Conservation (phyloP, 2,113 vertebrate genomes). For the Leptobrachium ailaonicum region DNA sequence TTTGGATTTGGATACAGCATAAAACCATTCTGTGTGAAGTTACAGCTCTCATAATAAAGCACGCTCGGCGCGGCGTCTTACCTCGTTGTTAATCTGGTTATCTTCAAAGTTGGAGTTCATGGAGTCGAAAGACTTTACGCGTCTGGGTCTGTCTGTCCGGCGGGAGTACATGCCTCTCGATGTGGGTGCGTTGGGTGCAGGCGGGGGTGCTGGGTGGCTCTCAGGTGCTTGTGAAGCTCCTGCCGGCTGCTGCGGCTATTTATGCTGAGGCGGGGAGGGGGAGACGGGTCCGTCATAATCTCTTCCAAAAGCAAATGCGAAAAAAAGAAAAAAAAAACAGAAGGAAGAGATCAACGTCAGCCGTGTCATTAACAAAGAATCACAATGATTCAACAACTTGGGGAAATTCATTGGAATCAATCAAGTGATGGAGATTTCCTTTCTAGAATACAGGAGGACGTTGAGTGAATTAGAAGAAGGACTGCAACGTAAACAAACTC, state of each 20-base stretch:
- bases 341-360: slow-evolving; percentile 58
- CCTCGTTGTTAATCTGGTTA: slow-evolving; percentile 79
- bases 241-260: slow-evolving; percentile 38
- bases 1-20: too few species aligned
- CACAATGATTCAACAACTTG: slow-evolving; percentile 2
- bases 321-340: slow-evolving; percentile 43
- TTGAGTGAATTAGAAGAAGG: too few species aligned
- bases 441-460: neutral
- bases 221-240: neutral
- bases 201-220: neutral
- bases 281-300: slow-evolving; percentile 53
- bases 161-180: slow-evolving; percentile 70
- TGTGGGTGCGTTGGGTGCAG: neutral
- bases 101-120: slow-evolving; percentile 74
- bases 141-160: slow-evolving; percentile 70
- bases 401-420: neutral
- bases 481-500: too few species aligned
- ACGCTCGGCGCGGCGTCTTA: slow-evolving; percentile 52
- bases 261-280: slow-evolving; percentile 32
- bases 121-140: slow-evolving; percentile 78
- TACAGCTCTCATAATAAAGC: neutral
- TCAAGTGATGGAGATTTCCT: neutral
- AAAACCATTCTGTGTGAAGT: too few species aligned
- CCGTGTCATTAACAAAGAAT: slow-evolving; percentile 38
- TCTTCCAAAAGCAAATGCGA: slow-evolving; percentile 68